A percentile compares a stretch with the other conserved stretches of the same genome.
Evolutionary conservation across 2,888 invertebrate species (phyloP).

Genomic region (Dorcus hopei): DNA sequence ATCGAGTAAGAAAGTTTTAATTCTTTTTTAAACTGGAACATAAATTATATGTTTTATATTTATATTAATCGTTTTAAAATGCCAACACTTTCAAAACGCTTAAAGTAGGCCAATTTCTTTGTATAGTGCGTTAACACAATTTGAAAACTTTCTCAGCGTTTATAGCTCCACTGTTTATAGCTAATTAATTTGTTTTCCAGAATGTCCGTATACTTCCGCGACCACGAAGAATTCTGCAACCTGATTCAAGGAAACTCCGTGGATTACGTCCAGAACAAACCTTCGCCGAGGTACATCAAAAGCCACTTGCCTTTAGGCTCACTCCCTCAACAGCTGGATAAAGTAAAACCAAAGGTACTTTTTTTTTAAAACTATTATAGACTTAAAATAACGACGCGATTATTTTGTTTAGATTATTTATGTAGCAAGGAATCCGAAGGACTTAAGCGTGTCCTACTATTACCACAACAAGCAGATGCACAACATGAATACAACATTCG

Average conservation of each 20-base stretch:
- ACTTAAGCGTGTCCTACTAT: constrained; percentile 84
- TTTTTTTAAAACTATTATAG: neutral
- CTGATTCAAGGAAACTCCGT: constrained; percentile 69
- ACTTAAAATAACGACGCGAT: neutral
- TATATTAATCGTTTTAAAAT: too few species aligned
- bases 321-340: constrained; percentile 61
- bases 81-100: too few species aligned
- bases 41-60: too few species aligned
- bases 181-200: constrained; percentile 20
- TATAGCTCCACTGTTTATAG: too few species aligned
- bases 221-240: constrained; percentile 30
- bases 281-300: constrained; percentile 70
- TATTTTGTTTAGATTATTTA: constrained; percentile 70
- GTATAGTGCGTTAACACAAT: too few species aligned
- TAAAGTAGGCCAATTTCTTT: too few species aligned
- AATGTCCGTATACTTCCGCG: constrained; percentile 31
- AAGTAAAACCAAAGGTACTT: constrained; percentile 67
- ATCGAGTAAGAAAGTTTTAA: constrained; percentile 55
- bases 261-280: constrained; percentile 63
- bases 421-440: constrained; percentile 85
- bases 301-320: constrained; percentile 72
- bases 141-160: too few species aligned
- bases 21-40: neutral
- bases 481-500: constrained; percentile 57
- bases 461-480: constrained; percentile 77